A percentile compares a stretch with the other conserved stretches of the same genome.
These are phyloP conservation scores for Varanus salvator DNA, from an alignment of 2,113 vertebrate genomes.

Conservation along the genomic window DNA sequence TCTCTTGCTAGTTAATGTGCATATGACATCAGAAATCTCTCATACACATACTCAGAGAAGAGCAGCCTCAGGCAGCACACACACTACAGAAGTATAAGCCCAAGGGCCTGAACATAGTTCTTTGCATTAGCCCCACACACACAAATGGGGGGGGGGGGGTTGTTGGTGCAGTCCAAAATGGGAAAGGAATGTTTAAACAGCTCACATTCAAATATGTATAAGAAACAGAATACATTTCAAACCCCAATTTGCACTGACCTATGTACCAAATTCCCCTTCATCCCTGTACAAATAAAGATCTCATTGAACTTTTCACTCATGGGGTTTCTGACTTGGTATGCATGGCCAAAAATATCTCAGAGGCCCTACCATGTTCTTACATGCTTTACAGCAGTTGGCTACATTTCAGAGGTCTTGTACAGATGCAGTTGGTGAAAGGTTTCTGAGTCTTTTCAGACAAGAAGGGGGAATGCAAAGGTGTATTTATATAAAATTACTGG, in stretches of 20 bases:
- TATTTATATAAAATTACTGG: background rate
- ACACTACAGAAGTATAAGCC: background rate
- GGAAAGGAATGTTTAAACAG: slow-evolving; percentile 7
- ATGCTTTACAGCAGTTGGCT: slow-evolving; percentile 17
- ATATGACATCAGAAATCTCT: background rate
- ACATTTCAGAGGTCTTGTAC: background rate
- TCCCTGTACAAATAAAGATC: slow-evolving; percentile 38
- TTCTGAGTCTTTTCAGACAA: slow-evolving; percentile 14
- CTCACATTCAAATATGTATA: background rate
- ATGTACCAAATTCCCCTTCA: slow-evolving; percentile 12
- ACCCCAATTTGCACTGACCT: slow-evolving; percentile 11
- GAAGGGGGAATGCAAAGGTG: slow-evolving; percentile 24
- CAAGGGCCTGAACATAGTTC: background rate
- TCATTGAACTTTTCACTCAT: slow-evolving; percentile 21
- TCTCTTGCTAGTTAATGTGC: slow-evolving; percentile 15
- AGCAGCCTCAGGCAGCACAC: background rate
- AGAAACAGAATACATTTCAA: slow-evolving; percentile 11
- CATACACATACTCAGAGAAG: background rate
- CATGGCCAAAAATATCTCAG: slow-evolving; percentile 2
- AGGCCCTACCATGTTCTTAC: slow-evolving; percentile 27
- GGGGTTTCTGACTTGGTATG: background rate
- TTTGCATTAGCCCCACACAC: background rate
- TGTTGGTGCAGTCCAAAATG: background rate
- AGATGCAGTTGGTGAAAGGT: slow-evolving; percentile 9
- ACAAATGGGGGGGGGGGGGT: background rate